phyloP scores from a whole-genome alignment of 2,888 invertebrate species.

The Chouioia cunea region DNA sequence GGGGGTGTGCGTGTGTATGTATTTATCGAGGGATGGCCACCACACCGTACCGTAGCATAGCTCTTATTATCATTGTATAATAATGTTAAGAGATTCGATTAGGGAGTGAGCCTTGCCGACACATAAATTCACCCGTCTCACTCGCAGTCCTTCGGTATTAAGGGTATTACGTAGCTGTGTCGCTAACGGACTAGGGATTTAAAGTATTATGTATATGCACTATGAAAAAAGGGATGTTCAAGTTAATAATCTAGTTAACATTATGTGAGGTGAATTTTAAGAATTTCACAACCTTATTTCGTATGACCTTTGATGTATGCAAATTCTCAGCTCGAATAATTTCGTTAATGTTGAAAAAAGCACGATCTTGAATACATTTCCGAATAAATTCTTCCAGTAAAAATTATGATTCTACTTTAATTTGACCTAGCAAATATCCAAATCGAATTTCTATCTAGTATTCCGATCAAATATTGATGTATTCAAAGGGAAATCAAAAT shows the following conservation, averaged over 20 bases:
- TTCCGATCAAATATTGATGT: too few relatives aligned
- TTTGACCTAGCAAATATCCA: too few relatives aligned
- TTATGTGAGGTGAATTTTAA: constrained; percentile 40
- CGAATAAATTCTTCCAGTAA: neutral
- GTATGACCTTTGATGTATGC: too few relatives aligned
- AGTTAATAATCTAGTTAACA: constrained; percentile 42
- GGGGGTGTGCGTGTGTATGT: constrained; percentile 9
- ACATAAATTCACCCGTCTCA: constrained; percentile 38
- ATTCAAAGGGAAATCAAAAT: too few relatives aligned
- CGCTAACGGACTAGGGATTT: constrained; percentile 34
- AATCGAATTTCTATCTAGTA: too few relatives aligned
- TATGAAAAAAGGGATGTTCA: constrained; percentile 29
- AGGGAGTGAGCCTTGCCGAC: constrained; percentile 39
- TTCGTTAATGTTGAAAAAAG: constrained; percentile 33
- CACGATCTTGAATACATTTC: neutral
- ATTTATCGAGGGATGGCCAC: constrained; percentile 1
- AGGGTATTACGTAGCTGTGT: constrained; percentile 22
- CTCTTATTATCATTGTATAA: constrained; percentile 47
- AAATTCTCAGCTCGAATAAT: constrained; percentile 18
- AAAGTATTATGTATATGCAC: constrained; percentile 36
- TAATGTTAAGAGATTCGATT: constrained; percentile 49
- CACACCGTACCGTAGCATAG: too few relatives aligned
- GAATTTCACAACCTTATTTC: too few relatives aligned
- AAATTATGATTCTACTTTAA: neutral
- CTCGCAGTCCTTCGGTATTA: constrained; percentile 30